Percentiles rank a stretch among this genome's conserved stretches.
Evolutionary conservation across 1,140 invertebrate genomes (phyloP).

Genomic region (Drosophila nasuta): DNA sequence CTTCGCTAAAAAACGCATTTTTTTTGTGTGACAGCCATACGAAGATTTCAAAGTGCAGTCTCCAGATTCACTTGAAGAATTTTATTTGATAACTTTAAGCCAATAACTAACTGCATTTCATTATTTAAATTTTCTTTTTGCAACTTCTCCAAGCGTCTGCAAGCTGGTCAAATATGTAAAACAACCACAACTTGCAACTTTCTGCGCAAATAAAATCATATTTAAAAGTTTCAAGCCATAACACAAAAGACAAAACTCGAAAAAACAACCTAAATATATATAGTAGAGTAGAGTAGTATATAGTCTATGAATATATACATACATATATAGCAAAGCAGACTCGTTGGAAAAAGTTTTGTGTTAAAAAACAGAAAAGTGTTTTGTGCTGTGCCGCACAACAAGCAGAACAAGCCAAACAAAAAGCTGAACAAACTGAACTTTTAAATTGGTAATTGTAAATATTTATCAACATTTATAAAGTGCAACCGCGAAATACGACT

Average conservation of each 20-base stretch:
- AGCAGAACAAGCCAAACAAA: conserved; percentile 44
- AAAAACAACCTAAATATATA: conserved; percentile 47
- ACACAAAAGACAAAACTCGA: conserved; percentile 32
- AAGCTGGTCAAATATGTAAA: conserved; percentile 67
- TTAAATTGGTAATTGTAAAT: conserved; percentile 80
- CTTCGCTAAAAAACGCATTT: conserved; percentile 4
- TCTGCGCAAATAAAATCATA: conserved; percentile 76
- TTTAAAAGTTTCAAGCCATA: conserved; percentile 75
- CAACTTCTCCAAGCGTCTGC: conserved; percentile 65
- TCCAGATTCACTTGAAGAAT: conserved; percentile 10
- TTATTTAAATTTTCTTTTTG: conserved; percentile 62
- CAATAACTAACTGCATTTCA: conserved; percentile 35
- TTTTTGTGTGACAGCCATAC: conserved; percentile 24
- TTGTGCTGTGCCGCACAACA: conserved; percentile 37
- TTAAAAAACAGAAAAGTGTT: conserved; percentile 69
- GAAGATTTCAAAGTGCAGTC: conserved; percentile 20
- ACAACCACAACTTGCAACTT: conserved; percentile 61
- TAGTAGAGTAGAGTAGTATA: not conserved
- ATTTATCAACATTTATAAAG: conserved; percentile 70
- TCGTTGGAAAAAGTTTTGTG: conserved; percentile 69
- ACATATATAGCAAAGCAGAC: not conserved
- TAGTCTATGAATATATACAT: conserved; percentile 5
- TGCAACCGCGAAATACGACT: conserved; percentile 27
- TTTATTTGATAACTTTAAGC: conserved; percentile 23
- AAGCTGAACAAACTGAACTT: conserved; percentile 61